Base-by-base conservation (phyloP, 2,888 invertebrate genomes). In the Blastobasis lacticolella region DNA sequence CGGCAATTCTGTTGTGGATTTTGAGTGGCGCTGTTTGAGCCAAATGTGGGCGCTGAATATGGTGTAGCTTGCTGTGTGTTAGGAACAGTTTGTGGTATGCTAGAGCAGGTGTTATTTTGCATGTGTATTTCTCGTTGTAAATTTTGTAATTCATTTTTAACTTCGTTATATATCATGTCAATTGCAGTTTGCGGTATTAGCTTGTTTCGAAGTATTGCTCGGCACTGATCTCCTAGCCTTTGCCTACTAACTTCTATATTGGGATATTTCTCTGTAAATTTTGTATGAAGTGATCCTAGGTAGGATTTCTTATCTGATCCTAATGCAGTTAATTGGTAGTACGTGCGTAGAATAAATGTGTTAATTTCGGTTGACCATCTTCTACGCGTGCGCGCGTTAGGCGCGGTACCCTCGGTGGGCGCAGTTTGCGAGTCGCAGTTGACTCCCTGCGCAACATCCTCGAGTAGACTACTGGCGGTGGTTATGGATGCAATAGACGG, bases 201-300 rank as follows among this genome's bases (percentile, higher is more conserved):
- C 41, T 54, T 55, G 8, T 46, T 50, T 4, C 52, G 37, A 7
- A 54, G 10, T 37, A 57, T 57, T 4, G 57, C 54, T 37, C 60
- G 47, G 5, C 48, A 36, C n/a, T 51, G 51, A 36, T 51, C 51
- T 10, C 47, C 51, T 44, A 54, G 45, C 49, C 54, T 46, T 47
- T 54, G 54, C 5, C 50, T 38, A 37, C 46, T 51, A 37, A 54
- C 51, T 36, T 40, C 5, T 45, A 51, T 51, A 4, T 49, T 37
- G 8, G 50, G 50, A 38, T 38, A 54, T 46, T 49, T 46, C 50
- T 47, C 48, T 10, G 48, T 47, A 23, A 54, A 54, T 41, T 51
- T 49, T 23, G 10, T 4, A 37, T 54, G 51, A n/a, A 51, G 38
- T 7, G 46, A 41, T 47, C 41, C 40, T 10, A 38, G 41, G 45